A percentile compares a stretch with the other conserved stretches of the same genome.
Evolutionary conservation across 1,140 invertebrate genomes (phyloP).

Genomic region (Rhizoglyphus robini): DNA sequence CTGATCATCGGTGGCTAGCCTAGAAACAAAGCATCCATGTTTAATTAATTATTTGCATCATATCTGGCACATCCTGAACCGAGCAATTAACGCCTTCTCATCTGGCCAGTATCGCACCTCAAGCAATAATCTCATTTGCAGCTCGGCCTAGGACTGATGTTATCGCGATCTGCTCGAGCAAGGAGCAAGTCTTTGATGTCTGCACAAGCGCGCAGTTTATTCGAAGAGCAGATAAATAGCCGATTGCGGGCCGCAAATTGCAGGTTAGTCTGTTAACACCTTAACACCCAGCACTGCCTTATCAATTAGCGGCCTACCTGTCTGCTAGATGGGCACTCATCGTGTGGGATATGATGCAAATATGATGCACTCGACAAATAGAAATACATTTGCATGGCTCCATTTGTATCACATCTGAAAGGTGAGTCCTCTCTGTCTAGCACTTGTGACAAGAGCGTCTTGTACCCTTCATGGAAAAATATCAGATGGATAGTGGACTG

Average conservation of each 20-base stretch:
- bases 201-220: not conserved
- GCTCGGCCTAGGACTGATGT: not conserved
- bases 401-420: too few species aligned
- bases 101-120: too few species aligned
- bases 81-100: too few species aligned
- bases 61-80: too few species aligned
- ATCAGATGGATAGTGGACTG: too few species aligned
- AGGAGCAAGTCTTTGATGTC: not conserved
- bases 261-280: constrained; percentile 2
- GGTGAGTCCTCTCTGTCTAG: too few species aligned
- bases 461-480: too few species aligned
- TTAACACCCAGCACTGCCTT: constrained; percentile 9
- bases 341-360: not conserved
- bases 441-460: too few species aligned
- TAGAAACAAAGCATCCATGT: not conserved
- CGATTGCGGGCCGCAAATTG: constrained; percentile 8
- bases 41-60: too few species aligned
- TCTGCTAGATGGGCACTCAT: not conserved
- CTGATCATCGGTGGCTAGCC: not conserved
- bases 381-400: too few species aligned
- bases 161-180: not conserved
- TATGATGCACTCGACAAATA: too few species aligned
- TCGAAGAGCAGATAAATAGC: not conserved
- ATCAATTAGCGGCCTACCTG: not conserved
- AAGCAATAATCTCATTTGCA: too few species aligned